Evolutionary conservation across 2,113 vertebrate species (phyloP).

Genomic region (Paralichthys olivaceus): DNA sequence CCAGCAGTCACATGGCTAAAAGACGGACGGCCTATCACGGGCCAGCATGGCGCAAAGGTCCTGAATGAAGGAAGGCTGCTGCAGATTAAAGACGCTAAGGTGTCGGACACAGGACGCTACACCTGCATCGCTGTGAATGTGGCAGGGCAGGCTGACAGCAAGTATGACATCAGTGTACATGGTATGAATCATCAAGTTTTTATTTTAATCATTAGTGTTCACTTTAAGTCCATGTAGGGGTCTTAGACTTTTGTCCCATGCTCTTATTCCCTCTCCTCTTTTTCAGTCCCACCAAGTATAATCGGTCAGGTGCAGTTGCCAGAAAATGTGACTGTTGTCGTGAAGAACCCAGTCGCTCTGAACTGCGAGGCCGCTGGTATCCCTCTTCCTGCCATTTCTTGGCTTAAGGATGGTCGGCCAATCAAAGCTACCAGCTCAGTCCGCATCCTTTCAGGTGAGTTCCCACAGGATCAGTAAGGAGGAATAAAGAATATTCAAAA

Average conservation of each 20-base stretch:
- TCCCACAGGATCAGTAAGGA: not conserved
- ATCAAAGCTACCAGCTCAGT: slow-evolving; percentile 82
- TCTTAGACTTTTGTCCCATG: not conserved
- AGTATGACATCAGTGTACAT: slow-evolving; percentile 90
- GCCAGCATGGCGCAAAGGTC: slow-evolving; percentile 73
- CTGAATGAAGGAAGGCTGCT: slow-evolving; percentile 84
- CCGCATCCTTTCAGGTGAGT: slow-evolving; percentile 90
- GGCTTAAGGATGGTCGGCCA: slow-evolving; percentile 90
- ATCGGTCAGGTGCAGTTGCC: slow-evolving; percentile 79
- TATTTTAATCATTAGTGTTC: not conserved
- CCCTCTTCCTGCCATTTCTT: slow-evolving; percentile 90
- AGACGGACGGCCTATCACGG: slow-evolving; percentile 85
- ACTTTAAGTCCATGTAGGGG: not conserved
- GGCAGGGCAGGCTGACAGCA: slow-evolving; percentile 91
- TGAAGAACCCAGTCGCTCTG: slow-evolving; percentile 91
- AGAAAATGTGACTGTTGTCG: slow-evolving; percentile 91
- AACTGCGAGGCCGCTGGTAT: slow-evolving; percentile 93
- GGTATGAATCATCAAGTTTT: slow-evolving; percentile 79
- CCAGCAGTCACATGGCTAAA: slow-evolving; percentile 91
- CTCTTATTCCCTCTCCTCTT: not conserved
- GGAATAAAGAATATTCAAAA: too few species aligned
- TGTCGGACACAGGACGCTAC: slow-evolving; percentile 92
- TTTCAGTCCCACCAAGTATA: slow-evolving; percentile 90
- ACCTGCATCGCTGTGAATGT: slow-evolving; percentile 91
- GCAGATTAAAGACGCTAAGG: slow-evolving; percentile 82